Conservation (phyloP, 2,113 vertebrate genomes). For the Pelecanoides urinatrix region DNA sequence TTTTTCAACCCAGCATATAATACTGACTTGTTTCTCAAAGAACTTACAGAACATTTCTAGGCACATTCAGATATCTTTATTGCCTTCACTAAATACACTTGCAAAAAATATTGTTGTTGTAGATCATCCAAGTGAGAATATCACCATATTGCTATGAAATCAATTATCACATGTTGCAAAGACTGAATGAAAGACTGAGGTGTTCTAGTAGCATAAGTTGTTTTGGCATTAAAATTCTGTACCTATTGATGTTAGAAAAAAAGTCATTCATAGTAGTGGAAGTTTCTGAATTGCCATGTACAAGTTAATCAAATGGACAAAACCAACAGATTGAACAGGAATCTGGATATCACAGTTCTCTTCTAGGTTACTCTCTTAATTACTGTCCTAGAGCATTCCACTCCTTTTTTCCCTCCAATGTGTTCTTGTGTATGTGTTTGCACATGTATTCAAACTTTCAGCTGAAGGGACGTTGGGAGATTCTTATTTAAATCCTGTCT, state of each 20-base stretch:
- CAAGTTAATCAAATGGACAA: conserved; percentile 21
- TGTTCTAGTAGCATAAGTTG: not conserved
- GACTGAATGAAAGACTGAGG: conserved; percentile 42
- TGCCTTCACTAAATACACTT: conserved; percentile 37
- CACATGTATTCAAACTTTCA: not conserved
- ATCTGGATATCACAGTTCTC: not conserved
- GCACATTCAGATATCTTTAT: conserved; percentile 11
- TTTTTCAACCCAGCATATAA: not conserved
- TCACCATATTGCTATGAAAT: conserved; percentile 62
- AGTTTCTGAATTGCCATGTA: not conserved
- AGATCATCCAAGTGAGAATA: conserved; percentile 62
- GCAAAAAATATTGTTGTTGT: conserved; percentile 50
- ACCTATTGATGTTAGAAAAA: conserved; percentile 5
- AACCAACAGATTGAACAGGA: conserved; percentile 24
- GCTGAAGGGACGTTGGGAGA: not conserved
- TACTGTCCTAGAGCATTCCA: not conserved
- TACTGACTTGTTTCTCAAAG: conserved; percentile 27
- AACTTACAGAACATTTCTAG: conserved; percentile 47
- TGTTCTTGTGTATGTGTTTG: not conserved
- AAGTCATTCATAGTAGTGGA: not conserved
- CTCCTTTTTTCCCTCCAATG: not conserved
- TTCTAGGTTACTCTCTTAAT: conserved; percentile 29
- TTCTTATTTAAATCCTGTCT: not conserved
- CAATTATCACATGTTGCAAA: conserved; percentile 26
- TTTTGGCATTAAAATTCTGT: not conserved